Evolutionary conservation across 2,113 vertebrate species (phyloP).

Genomic region (Oceanites oceanicus): DNA sequence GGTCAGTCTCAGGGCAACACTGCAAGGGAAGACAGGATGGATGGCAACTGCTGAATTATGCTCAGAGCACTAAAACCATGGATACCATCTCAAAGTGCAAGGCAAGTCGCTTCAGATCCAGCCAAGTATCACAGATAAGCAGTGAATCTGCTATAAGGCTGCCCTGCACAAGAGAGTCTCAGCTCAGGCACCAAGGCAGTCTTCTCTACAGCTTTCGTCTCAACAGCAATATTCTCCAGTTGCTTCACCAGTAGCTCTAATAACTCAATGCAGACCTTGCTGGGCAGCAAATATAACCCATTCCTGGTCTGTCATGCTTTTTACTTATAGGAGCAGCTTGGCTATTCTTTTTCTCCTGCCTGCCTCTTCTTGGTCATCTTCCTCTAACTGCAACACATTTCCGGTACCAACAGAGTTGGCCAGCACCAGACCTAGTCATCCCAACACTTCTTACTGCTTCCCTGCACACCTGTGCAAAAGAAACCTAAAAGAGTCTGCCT

Average conservation of each 20-base stretch:
- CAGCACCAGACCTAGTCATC: background rate
- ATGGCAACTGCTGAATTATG: background rate
- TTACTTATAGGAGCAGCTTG: background rate
- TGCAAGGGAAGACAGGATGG: background rate
- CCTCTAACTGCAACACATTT: background rate
- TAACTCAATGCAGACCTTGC: background rate
- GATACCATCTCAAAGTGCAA: background rate
- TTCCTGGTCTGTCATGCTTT: background rate
- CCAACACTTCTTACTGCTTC: background rate
- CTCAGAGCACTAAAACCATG: background rate
- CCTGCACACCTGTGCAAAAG: background rate
- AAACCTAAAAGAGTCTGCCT: background rate
- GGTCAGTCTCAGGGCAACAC: background rate
- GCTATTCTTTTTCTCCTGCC: background rate
- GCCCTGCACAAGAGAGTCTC: background rate
- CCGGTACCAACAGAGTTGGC: background rate
- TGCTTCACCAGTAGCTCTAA: background rate
- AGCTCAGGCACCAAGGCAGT: background rate
- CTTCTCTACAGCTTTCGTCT: background rate
- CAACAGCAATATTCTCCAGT: background rate
- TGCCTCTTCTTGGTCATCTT: background rate
- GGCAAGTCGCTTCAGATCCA: background rate
- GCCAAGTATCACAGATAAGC: background rate
- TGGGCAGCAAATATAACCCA: background rate
- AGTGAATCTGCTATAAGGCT: background rate